Base-by-base conservation (phyloP, 1,140 invertebrate genomes). In the Sitophilus oryzae region DNA sequence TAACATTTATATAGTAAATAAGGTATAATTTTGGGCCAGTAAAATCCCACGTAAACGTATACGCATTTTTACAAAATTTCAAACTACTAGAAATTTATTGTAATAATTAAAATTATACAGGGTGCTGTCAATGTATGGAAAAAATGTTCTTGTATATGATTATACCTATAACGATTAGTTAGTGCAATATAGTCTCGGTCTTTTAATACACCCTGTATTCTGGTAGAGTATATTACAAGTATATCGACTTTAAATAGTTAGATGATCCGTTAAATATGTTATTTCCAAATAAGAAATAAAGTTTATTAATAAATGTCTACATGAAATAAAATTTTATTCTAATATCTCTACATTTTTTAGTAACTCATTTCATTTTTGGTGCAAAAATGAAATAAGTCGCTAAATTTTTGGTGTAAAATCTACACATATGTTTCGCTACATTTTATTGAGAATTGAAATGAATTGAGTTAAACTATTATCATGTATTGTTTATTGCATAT, bases 381-480 rank as follows among this genome's bases (percentile, higher is more conserved):
- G n/a, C n/a, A n/a, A n/a, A n/a, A n/a, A n/a, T n/a, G n/a, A n/a
- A n/a, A n/a, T n/a, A n/a, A n/a, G n/a, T n/a, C n/a, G n/a, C n/a
- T n/a, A n/a, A n/a, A n/a, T n/a, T n/a, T n/a, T n/a, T n/a, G n/a
- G n/a, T n/a, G n/a, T n/a, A n/a, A n/a, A n/a, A n/a, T n/a, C n/a
- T n/a, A n/a, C n/a, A n/a, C n/a, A 40, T 38, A 50, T 9, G 8
- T 18, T 5, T 14, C 15, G 18, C 19, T 18, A 9, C 22, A 6
- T 44, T 10, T 6, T 50, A 44, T 46, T 34, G 1, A 25, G 22
- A 37, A 19, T 34, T 15, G 2, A 36, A 35, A 45, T 21, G 21
- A 36, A 36, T 18, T 34, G 37, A 38, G 23, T 55, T 21, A 40
- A 47, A 30, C 21, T 49, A 43, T 46, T 58, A 36, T 40, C 43